A percentile compares a stretch with the other conserved stretches of the same genome.
phyloP scores from a whole-genome alignment of 2,797 vertebrate genomes.

The Oryzias sinensis region DNA sequence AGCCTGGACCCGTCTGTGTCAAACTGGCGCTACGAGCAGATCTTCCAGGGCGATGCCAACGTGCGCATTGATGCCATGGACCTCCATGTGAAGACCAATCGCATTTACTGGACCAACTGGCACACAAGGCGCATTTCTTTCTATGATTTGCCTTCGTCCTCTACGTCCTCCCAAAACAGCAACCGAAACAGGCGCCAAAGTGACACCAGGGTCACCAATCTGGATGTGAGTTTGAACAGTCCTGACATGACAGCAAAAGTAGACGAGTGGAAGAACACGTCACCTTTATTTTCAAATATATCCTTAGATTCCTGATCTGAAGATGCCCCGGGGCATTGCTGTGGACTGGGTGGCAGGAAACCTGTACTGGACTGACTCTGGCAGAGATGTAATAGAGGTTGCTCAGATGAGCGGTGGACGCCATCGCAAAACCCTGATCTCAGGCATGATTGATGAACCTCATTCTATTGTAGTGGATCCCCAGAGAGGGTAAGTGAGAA shows the following conservation, averaged over 20 bases:
- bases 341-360: constrained; percentile 97
- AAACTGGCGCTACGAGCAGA: constrained; percentile 90
- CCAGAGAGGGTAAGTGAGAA: constrained; percentile 80
- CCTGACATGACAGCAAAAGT: not conserved
- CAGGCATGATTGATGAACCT: constrained; percentile 96
- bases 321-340: constrained; percentile 94
- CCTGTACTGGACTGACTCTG: constrained; percentile 96
- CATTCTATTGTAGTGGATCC: constrained; percentile 95
- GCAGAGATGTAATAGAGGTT: constrained; percentile 93
- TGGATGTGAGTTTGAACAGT: constrained; percentile 73
- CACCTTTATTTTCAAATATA: not conserved
- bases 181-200: constrained; percentile 89
- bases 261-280: too few species aligned
- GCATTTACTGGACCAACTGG: constrained; percentile 98
- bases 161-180: constrained; percentile 66
- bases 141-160: constrained; percentile 81
- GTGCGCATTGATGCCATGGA: constrained; percentile 97
- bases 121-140: constrained; percentile 92
- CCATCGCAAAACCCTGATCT: constrained; percentile 94
- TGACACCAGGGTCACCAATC: constrained; percentile 83
- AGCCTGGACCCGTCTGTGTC: constrained; percentile 90
- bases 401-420: constrained; percentile 89
- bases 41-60: constrained; percentile 90
- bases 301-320: constrained; percentile 88
- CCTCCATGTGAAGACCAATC: constrained; percentile 89